A percentile compares a stretch with the other conserved stretches of the same genome.
Conservation (phyloP, 1,140 invertebrate genomes). For the Mercenaria mercenaria region DNA sequence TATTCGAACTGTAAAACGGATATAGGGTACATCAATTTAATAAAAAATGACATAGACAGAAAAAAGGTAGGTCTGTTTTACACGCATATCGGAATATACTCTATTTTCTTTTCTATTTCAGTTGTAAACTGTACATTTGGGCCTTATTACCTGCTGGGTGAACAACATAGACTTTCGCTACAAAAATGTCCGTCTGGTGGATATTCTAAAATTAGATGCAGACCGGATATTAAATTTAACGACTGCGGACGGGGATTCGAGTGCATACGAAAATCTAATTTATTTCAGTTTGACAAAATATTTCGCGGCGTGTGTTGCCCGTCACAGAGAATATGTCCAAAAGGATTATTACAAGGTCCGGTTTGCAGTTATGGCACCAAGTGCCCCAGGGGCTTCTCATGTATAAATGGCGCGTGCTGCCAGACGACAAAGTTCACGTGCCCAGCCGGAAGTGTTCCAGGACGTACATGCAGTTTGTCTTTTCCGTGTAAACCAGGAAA, state of each 20-base stretch:
- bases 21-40: no score
- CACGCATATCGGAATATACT: no score
- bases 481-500: conserved; percentile 33
- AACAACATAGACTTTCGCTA: background rate
- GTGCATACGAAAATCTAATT: background rate
- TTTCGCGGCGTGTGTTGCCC: conserved; percentile 54
- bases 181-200: conserved; percentile 39
- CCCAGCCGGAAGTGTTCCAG: conserved; percentile 11
- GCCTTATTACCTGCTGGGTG: background rate
- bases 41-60: no score
- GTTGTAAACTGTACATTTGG: conserved; percentile 48
- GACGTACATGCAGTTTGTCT: background rate
- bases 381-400: conserved; percentile 31
- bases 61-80: background rate
- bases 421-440: background rate
- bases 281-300: conserved; percentile 5
- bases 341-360: conserved; percentile 14
- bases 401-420: conserved; percentile 38
- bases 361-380: background rate
- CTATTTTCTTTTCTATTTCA: conserved; percentile 28
- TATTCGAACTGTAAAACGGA: no score
- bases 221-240: background rate
- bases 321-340: background rate
- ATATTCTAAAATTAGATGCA: conserved; percentile 35
- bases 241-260: conserved; percentile 42